phyloP scores from a whole-genome alignment of 2,797 vertebrate species.

The Pitangus sulphuratus region DNA sequence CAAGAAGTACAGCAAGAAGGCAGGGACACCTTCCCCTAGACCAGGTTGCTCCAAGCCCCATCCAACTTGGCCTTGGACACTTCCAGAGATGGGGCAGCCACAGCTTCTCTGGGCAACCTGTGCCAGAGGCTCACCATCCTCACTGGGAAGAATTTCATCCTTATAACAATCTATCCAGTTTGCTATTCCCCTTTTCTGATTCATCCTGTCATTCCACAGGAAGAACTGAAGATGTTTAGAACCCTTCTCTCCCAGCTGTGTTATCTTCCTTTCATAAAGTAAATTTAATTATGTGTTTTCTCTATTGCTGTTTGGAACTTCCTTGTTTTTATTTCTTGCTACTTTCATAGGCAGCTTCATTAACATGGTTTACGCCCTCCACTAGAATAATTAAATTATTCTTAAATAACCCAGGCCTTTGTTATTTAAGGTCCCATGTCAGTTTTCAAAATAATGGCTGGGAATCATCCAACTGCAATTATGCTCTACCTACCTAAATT shows the following conservation, averaged over 20 bases:
- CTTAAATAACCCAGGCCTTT: slow-evolving; percentile 36
- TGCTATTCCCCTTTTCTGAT: not conserved
- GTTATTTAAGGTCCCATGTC: slow-evolving; percentile 20
- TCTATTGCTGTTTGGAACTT: not conserved
- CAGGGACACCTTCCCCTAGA: not conserved
- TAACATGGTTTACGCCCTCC: not conserved
- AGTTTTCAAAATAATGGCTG: slow-evolving; percentile 45
- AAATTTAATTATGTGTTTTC: not conserved
- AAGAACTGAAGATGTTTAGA: not conserved
- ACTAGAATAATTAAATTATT: slow-evolving; percentile 42
- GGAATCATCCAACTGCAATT: slow-evolving; percentile 46
- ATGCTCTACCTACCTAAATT: slow-evolving; percentile 32
- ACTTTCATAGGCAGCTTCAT: slow-evolving; percentile 13
- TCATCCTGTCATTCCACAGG: not conserved
- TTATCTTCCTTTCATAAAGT: not conserved
- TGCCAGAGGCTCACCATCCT: not conserved
- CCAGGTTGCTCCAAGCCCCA: not conserved
- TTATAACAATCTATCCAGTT: not conserved
- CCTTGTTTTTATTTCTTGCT: slow-evolving; percentile 2
- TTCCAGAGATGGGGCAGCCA: not conserved
- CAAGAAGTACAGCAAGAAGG: not conserved
- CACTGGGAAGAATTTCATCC: not conserved
- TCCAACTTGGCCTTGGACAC: not conserved
- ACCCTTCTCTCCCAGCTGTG: not conserved
- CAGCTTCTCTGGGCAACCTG: not conserved